Evolutionary conservation across 1,140 invertebrate genomes (phyloP).

Genomic region (Drosophila tropicalis): DNA sequence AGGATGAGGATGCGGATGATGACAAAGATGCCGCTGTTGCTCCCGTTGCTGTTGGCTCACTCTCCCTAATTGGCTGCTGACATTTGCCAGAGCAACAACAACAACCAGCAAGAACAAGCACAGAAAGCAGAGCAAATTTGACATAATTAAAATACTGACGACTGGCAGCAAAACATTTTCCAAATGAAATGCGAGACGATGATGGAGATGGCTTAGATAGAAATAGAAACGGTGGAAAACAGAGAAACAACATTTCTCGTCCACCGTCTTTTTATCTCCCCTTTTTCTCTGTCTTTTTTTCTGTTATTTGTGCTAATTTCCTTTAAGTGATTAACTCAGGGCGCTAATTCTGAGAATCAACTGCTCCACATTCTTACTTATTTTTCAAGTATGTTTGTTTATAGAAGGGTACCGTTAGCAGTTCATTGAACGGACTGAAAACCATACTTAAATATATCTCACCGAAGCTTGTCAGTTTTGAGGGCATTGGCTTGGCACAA

Average conservation of each 20-base stretch:
- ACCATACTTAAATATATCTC: not conserved
- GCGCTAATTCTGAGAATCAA: constrained; percentile 61
- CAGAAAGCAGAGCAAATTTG: constrained; percentile 63
- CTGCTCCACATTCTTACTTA: constrained; percentile 52
- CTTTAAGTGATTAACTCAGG: constrained; percentile 57
- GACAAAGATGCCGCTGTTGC: constrained; percentile 32
- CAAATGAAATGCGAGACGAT: constrained; percentile 48
- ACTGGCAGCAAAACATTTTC: constrained; percentile 45
- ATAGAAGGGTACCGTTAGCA: constrained; percentile 28
- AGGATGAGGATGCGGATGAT: constrained; percentile 21
- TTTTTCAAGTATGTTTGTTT: constrained; percentile 23
- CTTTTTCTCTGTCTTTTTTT: not conserved
- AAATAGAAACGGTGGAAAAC: constrained; percentile 23
- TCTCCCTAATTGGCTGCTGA: constrained; percentile 77
- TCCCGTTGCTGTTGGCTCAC: constrained; percentile 61
- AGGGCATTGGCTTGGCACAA: constrained; percentile 53
- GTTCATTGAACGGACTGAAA: constrained; percentile 56
- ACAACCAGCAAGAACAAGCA: constrained; percentile 24
- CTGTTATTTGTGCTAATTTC: constrained; percentile 61
- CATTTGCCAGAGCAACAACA: constrained; percentile 59
- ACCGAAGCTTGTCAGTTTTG: not conserved
- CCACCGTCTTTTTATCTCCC: not conserved
- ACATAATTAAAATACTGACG: constrained; percentile 73
- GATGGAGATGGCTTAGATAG: constrained; percentile 18
- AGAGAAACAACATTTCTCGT: constrained; percentile 20